These are phyloP conservation scores for Tiaroga cobitis DNA, from an alignment of 2,797 vertebrate genomes.

Conservation along the genomic window DNA sequence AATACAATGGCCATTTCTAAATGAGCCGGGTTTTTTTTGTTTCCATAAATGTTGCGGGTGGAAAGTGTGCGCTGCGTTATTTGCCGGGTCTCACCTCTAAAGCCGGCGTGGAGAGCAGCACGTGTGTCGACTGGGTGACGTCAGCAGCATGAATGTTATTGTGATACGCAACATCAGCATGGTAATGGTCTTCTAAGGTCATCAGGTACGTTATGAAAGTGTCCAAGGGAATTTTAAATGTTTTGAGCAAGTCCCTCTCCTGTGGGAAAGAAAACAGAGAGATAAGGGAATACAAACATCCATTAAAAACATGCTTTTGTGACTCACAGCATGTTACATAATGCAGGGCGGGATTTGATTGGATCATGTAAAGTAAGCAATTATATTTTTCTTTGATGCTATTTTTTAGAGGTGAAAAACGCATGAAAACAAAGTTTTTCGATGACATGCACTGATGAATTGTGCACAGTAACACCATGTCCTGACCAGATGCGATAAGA, in stretches of 20 bases:
- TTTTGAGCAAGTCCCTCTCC: constrained; percentile 88
- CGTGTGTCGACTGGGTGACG: constrained; percentile 88
- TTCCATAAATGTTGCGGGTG: background rate
- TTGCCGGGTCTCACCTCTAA: constrained; percentile 76
- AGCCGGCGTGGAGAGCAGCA: constrained; percentile 86
- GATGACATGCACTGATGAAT: background rate
- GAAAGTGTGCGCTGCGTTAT: background rate
- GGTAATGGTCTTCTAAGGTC: constrained; percentile 90
- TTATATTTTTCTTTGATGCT: background rate
- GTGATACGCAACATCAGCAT: constrained; percentile 87
- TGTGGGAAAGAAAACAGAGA: constrained; percentile 51
- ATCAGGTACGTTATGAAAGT: constrained; percentile 88
- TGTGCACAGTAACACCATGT: background rate
- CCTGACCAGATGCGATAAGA: background rate
- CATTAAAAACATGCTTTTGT: too few species aligned
- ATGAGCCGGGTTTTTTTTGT: background rate
- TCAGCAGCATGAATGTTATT: constrained; percentile 90
- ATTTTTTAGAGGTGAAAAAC: background rate
- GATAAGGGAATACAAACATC: background rate
- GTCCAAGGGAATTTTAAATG: constrained; percentile 88
- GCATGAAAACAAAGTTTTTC: background rate
- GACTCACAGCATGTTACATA: background rate
- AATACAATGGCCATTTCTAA: background rate
- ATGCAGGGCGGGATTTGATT: background rate
- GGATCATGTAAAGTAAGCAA: background rate